Base-by-base conservation (phyloP, 2,113 vertebrate genomes). In the Cryptomyrus ogoouensis region DNA sequence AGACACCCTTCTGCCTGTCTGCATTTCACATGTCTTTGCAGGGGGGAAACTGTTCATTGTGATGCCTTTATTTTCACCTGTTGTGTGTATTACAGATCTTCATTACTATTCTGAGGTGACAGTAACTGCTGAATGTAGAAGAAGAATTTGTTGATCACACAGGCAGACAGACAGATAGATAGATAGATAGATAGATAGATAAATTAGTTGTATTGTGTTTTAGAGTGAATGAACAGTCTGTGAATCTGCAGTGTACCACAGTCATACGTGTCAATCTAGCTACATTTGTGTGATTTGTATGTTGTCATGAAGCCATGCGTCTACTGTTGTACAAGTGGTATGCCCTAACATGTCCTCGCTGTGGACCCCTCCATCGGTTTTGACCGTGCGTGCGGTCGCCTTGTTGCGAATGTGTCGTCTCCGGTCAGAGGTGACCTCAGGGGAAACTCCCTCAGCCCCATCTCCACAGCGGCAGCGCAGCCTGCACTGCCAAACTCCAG, bases 401-500 rank as follows among this genome's bases (percentile, higher is more conserved):
- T 83, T 47, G 39, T 83, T 83, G 31, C 13, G 77, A 13, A 13
- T 17, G 21, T 44, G 13, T 24, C 0, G 42, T 47, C 83, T 85
- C 24, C 4, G 21, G 83, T 49, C 83, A 21, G 50, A 15, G 46
- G 5, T 35, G 31, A 87, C 31, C 17, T 52, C 49, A 17, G 86
- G n/a, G 49, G 31, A 56, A 58, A 17, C 86, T 70, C n/a, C 27
- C 24, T 1, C 24, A 49, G 42, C 46, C n/a, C 21, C 24, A 0
- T n/a, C 39, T 52, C 87, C 19, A 47, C 8, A 66, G 87, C 4
- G 21, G 87, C n/a, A 27, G 13, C n/a, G 12, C 7, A 24, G 1
- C 39, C 31, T 88, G 89, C 90, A 66, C 70, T 46, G 91, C 88
- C 89, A 90, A 89, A 77, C 46, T 90, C 91, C 89, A 91, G 70